phyloP scores from a whole-genome alignment of 2,888 invertebrate species.

The Sarcophaga rosellei region DNA sequence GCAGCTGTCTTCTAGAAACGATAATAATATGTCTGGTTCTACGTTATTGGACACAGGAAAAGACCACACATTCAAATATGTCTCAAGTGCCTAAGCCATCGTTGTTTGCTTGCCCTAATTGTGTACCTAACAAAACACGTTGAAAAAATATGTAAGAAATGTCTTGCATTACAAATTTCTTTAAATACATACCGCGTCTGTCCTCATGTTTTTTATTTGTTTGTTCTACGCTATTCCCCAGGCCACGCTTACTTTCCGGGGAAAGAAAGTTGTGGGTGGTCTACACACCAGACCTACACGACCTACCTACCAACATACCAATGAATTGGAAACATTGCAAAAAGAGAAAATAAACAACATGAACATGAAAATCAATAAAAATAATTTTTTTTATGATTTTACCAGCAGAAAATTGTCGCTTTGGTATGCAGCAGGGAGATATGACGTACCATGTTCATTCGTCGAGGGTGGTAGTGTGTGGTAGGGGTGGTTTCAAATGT shows the following conservation, averaged over 20 bases:
- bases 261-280: too few relatives aligned
- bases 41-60: too few relatives aligned
- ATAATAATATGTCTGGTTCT: too few relatives aligned
- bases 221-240: slow-evolving; percentile 1
- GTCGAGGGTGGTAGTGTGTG: neutral
- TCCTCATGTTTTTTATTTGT: slow-evolving; percentile 18
- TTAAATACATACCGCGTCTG: slow-evolving; percentile 26
- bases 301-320: too few relatives aligned
- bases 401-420: slow-evolving; percentile 61
- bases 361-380: slow-evolving; percentile 65
- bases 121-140: neutral
- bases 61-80: neutral
- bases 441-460: too few relatives aligned
- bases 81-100: neutral
- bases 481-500: slow-evolving; percentile 1
- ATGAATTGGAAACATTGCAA: slow-evolving; percentile 15
- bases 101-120: neutral
- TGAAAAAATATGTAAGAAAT: slow-evolving; percentile 17
- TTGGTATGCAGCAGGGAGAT: slow-evolving; percentile 7
- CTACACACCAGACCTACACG: too few relatives aligned
- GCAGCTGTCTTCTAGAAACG: too few relatives aligned
- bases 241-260: neutral
- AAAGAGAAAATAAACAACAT: slow-evolving; percentile 29
- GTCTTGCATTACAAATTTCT: slow-evolving; percentile 47
- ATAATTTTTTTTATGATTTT: slow-evolving; percentile 53